phyloP scores from a whole-genome alignment of 2,797 vertebrate species.

The Dicrostonyx torquatus region DNA sequence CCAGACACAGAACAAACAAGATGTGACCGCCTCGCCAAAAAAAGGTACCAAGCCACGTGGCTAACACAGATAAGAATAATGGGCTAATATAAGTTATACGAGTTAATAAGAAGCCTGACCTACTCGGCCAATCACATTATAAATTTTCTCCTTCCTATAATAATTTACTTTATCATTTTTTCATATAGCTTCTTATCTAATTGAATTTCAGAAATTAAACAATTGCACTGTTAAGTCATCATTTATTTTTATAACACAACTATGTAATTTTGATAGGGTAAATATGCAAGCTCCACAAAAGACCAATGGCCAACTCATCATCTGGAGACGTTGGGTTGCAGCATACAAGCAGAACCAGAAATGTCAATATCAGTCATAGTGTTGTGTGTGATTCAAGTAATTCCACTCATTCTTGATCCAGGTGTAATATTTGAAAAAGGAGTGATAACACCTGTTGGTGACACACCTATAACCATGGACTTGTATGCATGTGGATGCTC shows the following conservation, averaged over 20 bases:
- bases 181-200: background rate
- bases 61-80: no score
- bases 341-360: background rate
- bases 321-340: background rate
- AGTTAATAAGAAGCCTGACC: no score
- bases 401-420: background rate
- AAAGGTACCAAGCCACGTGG: no score
- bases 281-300: background rate
- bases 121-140: no score
- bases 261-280: background rate
- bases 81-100: no score
- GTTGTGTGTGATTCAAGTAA: background rate
- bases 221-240: background rate
- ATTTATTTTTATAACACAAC: background rate
- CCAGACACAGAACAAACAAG: no score
- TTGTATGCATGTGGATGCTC: background rate
- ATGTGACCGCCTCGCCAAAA: no score
- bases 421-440: background rate
- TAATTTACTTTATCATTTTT: background rate
- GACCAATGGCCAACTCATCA: background rate
- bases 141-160: background rate
- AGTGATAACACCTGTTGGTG: background rate
- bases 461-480: background rate
- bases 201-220: background rate
- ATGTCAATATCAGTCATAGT: background rate